phyloP scores from a whole-genome alignment of 2,113 vertebrate genomes.

The Myanophis thanlyinensis region DNA sequence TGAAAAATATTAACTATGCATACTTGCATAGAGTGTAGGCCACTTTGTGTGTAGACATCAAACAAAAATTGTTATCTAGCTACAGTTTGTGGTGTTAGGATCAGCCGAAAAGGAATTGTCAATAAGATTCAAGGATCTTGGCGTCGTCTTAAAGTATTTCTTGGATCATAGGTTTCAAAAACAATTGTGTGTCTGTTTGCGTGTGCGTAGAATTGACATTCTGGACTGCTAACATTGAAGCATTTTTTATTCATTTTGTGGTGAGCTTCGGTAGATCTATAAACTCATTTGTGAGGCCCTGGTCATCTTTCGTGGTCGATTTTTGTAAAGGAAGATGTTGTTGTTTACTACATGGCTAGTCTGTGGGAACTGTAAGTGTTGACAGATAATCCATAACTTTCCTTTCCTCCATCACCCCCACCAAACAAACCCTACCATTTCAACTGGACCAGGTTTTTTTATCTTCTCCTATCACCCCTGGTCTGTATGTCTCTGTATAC shows the following conservation, averaged over 20 bases:
- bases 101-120: not conserved
- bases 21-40: not conserved
- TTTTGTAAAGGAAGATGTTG: not conserved
- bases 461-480: not conserved
- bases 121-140: not conserved
- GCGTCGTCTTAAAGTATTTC: not conserved
- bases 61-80: not conserved
- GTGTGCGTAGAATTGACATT: not conserved
- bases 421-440: not conserved
- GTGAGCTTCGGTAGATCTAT: not conserved
- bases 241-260: not conserved
- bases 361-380: not conserved
- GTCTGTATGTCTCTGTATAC: rapidly evolving
- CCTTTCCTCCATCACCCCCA: not conserved
- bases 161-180: not conserved
- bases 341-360: not conserved
- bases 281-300: not conserved
- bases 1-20: not conserved
- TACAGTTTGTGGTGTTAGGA: not conserved
- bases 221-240: not conserved
- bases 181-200: not conserved
- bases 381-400: conserved; percentile 1
- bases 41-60: not conserved
- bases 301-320: not conserved
- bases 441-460: not conserved